Conservation (phyloP, 1,140 invertebrate genomes). For the Yoshiicerus persimilis region DNA sequence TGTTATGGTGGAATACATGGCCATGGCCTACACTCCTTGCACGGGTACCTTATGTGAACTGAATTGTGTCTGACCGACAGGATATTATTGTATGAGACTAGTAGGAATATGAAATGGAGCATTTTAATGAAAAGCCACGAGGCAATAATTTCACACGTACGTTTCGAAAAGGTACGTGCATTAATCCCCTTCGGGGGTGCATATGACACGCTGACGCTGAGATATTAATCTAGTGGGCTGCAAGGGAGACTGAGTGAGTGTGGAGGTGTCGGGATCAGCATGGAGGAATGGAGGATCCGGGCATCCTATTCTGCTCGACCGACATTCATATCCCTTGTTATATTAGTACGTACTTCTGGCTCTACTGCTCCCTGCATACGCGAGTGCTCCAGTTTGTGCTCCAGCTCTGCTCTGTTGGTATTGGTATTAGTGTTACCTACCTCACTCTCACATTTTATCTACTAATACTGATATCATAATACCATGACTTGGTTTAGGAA, state of each 20-base stretch:
- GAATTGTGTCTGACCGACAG: neutral
- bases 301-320: constrained; percentile 11
- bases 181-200: constrained; percentile 44
- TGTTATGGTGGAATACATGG: neutral
- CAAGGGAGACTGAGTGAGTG: constrained; percentile 19
- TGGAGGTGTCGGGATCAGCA: constrained; percentile 23
- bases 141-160: constrained; percentile 47
- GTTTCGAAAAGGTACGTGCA: constrained; percentile 43
- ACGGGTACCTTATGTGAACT: neutral
- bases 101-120: constrained; percentile 14
- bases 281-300: constrained; percentile 7
- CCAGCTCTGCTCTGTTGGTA: no score
- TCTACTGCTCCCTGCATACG: no score
- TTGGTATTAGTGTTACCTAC: neutral
- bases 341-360: neutral
- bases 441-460: no score
- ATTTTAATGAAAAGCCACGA: constrained; percentile 48
- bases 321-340: constrained; percentile 1
- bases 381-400: no score
- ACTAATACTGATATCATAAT: neutral
- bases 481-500: neutral
- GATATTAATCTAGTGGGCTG: constrained; percentile 43
- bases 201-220: constrained; percentile 44
- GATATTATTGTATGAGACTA: neutral
- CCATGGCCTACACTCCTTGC: neutral